Percentiles rank a stretch among this genome's conserved stretches.
Evolutionary conservation across 2,113 vertebrate species (phyloP).

Genomic region (Sorex fumeus): DNA sequence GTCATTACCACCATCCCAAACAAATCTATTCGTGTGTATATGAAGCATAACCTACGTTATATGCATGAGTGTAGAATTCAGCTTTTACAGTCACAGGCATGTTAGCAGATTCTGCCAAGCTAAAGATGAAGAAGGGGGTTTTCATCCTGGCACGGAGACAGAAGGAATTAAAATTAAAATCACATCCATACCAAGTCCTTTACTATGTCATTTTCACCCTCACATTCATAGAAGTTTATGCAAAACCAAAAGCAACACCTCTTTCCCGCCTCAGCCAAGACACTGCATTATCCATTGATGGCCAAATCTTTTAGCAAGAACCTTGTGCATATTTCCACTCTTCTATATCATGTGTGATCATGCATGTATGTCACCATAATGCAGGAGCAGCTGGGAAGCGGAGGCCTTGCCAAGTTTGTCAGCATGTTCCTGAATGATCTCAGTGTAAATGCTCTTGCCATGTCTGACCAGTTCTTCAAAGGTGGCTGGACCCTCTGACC

Average conservation of each 20-base stretch:
- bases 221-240: background rate
- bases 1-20: background rate
- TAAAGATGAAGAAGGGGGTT: conserved; percentile 98
- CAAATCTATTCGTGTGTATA: background rate
- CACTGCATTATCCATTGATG: background rate
- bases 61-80: conserved; percentile 93
- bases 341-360: background rate
- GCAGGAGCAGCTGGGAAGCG: background rate
- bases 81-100: conserved; percentile 88
- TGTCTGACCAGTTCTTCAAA: background rate
- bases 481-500: background rate
- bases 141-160: conserved; percentile 93
- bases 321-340: rapidly evolving
- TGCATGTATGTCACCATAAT: rapidly evolving
- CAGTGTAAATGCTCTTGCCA: rapidly evolving
- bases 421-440: background rate
- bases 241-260: background rate
- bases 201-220: background rate
- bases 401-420: background rate
- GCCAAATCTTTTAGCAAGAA: background rate
- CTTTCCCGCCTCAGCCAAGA: background rate
- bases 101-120: conserved; percentile 92
- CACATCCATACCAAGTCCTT: rapidly evolving
- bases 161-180: conserved; percentile 22
- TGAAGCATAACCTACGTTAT: conserved; percentile 89